A percentile compares a stretch with the other conserved stretches of the same genome.
Conservation (phyloP, 1,140 invertebrate genomes). For the Asbolus verrucosus region DNA sequence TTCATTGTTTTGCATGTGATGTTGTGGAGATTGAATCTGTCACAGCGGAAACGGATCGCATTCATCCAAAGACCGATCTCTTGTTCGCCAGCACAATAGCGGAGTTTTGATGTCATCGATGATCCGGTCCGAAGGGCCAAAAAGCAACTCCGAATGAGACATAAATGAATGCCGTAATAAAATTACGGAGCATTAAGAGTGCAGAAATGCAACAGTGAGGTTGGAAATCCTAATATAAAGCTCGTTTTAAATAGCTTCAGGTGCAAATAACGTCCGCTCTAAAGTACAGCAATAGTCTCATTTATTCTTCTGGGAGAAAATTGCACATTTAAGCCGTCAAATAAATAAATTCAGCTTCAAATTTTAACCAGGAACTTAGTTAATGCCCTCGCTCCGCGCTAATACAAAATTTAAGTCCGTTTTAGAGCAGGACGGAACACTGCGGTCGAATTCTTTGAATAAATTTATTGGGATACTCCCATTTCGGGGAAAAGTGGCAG, state of each 20-base stretch:
- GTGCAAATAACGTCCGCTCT: slow-evolving; percentile 17
- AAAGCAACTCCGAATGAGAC: no score
- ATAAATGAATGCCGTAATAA: no score
- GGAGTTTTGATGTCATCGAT: slow-evolving; percentile 14
- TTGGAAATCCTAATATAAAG: slow-evolving; percentile 19
- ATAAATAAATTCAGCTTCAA: slow-evolving; percentile 36
- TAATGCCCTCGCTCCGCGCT: background rate
- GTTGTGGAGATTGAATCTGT: slow-evolving; percentile 49
- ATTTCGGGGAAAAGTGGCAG: no score
- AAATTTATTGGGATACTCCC: no score
- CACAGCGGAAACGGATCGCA: slow-evolving; percentile 47
- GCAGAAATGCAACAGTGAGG: background rate
- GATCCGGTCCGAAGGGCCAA: background rate
- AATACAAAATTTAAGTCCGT: no score
- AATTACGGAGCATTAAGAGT: background rate
- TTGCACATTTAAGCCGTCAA: slow-evolving; percentile 27
- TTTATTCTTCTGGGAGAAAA: slow-evolving; percentile 28
- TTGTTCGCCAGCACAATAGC: slow-evolving; percentile 25
- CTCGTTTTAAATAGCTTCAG: slow-evolving; percentile 21
- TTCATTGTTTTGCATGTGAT: slow-evolving; percentile 51
- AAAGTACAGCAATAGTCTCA: slow-evolving; percentile 25
- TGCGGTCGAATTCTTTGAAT: no score
- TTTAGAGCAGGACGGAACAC: no score
- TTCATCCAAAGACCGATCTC: slow-evolving; percentile 42
- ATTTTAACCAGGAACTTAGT: slow-evolving; percentile 21